Conservation (phyloP, 2,113 vertebrate species). For the Nymphicus hollandicus region DNA sequence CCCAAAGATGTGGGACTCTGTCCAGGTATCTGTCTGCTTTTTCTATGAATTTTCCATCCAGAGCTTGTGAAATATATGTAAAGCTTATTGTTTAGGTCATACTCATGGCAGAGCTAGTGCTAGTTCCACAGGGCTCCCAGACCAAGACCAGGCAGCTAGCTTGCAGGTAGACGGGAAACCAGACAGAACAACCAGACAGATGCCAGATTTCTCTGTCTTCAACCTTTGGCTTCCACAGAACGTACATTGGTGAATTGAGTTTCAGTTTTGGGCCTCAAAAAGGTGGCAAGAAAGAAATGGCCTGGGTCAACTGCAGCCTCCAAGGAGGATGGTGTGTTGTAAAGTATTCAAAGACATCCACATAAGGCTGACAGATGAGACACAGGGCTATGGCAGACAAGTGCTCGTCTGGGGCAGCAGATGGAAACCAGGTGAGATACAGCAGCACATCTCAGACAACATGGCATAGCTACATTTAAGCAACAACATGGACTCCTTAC, state of each 20-base stretch:
- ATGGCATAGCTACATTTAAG: not conserved
- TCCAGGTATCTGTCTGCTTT: slow-evolving; percentile 29
- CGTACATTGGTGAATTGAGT: not conserved
- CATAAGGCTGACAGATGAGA: not conserved
- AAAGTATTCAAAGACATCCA: not conserved
- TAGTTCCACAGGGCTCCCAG: not conserved
- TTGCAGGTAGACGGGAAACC: not conserved
- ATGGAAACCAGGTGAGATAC: not conserved
- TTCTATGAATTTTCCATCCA: slow-evolving; percentile 25
- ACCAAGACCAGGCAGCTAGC: not conserved
- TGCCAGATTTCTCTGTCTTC: not conserved
- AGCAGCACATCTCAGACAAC: not conserved
- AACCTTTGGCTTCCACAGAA: not conserved
- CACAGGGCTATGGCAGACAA: not conserved
- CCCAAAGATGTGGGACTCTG: not conserved
- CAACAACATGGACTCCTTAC: not conserved
- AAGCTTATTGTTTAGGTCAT: not conserved
- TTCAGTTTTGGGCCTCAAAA: not conserved
- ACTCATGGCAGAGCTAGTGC: not conserved
- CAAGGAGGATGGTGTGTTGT: not conserved
- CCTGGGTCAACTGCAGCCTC: not conserved
- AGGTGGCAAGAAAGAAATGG: not conserved
- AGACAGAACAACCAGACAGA: not conserved
- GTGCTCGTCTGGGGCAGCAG: not conserved
- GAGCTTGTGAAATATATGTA: not conserved